Evolutionary conservation across 2,888 invertebrate species (phyloP).

Genomic region (Lepidochrysops patricia): DNA sequence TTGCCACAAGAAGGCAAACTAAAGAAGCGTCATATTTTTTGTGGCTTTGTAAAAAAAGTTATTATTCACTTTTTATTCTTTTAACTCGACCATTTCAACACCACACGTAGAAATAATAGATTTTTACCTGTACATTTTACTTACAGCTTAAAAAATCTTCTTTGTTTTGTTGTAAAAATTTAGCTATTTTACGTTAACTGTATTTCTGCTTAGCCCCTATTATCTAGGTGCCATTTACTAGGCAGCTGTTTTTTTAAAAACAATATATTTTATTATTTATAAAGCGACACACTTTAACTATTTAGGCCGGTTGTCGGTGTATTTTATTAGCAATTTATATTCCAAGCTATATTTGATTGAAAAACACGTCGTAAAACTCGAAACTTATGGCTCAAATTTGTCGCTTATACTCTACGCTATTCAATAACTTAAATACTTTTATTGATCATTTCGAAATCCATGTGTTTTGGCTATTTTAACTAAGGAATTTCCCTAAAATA

Average conservation of each 20-base stretch:
- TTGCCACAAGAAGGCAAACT: too few species aligned
- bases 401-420: conserved; percentile 15
- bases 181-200: neutral
- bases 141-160: neutral
- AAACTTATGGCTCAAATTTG: conserved; percentile 14
- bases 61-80: neutral
- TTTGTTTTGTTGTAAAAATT: neutral
- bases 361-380: conserved; percentile 18
- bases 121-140: conserved; percentile 41
- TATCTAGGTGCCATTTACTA: too few species aligned
- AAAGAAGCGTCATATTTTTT: neutral
- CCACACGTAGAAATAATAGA: conserved; percentile 39
- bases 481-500: conserved; percentile 32
- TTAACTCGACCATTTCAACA: conserved; percentile 32
- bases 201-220: neutral
- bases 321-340: conserved; percentile 10
- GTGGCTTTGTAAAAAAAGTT: neutral
- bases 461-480: conserved; percentile 23
- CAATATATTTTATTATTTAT: neutral
- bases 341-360: conserved; percentile 10
- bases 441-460: conserved; percentile 15
- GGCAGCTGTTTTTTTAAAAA: too few species aligned
- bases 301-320: neutral
- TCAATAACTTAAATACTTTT: conserved; percentile 19
- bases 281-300: neutral